Evolutionary conservation across 2,797 vertebrate species (phyloP).

Genomic region (Spheniscus humboldti): DNA sequence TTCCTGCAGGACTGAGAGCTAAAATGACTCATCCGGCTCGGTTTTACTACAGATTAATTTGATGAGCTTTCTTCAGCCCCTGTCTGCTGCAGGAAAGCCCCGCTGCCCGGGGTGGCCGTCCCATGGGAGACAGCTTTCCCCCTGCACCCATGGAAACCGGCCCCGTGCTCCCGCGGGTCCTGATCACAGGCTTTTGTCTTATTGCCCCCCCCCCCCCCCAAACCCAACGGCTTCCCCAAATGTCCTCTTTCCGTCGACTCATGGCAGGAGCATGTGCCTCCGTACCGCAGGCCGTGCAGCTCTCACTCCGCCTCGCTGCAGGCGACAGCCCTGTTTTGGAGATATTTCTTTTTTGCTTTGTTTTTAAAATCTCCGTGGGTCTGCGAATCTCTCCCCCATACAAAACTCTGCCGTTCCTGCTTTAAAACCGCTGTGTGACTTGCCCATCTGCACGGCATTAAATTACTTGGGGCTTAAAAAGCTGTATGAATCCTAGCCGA

Average conservation of each 20-base stretch:
- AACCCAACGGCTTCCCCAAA: not conserved
- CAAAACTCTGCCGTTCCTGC: not conserved
- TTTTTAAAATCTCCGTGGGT: not conserved
- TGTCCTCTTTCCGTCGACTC: not conserved
- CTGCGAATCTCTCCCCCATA: not conserved
- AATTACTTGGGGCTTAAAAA: not conserved
- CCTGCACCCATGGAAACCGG: not conserved
- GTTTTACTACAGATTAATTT: not conserved
- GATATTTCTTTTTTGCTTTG: not conserved
- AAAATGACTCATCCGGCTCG: not conserved
- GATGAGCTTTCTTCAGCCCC: not conserved
- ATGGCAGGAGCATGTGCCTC: not conserved
- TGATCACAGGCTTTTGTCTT: not conserved
- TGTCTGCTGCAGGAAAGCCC: not conserved
- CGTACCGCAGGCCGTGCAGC: not conserved
- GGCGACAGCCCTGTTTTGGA: not conserved
- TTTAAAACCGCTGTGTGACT: not conserved
- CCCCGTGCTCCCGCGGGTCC: rapidly evolving
- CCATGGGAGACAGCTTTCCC: not conserved
- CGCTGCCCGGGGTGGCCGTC: not conserved
- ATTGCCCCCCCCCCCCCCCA: not conserved
- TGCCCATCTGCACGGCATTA: not conserved
- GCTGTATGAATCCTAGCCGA: not conserved
- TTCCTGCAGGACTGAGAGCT: not conserved
- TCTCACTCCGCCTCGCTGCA: not conserved